These are phyloP conservation scores for Drosophila meridiana DNA, from an alignment of 2,888 invertebrate genomes.

Conservation along the genomic window DNA sequence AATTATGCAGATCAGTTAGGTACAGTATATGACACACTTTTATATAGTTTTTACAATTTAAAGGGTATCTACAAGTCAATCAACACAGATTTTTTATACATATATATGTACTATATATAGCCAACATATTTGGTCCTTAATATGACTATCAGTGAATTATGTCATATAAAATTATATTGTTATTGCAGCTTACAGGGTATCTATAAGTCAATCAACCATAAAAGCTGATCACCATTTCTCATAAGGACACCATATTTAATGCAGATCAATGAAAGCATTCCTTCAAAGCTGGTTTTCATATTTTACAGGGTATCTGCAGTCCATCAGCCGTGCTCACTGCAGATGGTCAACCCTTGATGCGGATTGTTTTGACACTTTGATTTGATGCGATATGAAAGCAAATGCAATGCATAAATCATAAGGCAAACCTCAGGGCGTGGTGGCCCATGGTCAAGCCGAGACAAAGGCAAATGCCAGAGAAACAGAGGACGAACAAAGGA, in stretches of 20 bases:
- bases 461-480: constrained; percentile 27
- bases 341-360: constrained; percentile 23
- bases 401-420: constrained; percentile 48
- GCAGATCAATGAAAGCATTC: no score
- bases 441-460: constrained; percentile 46
- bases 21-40: background rate
- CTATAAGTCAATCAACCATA: background rate
- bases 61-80: background rate
- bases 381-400: constrained; percentile 51
- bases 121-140: no score
- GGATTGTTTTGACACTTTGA: constrained; percentile 65
- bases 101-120: no score
- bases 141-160: no score
- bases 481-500: constrained; percentile 6
- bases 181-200: constrained; percentile 18
- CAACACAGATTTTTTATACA: no score
- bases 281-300: no score
- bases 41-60: background rate
- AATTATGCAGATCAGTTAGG: background rate
- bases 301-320: background rate
- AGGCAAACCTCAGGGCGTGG: constrained; percentile 40
- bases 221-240: background rate
- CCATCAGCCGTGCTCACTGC: background rate
- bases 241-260: background rate
- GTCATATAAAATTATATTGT: no score